Percentiles rank a stretch among this genome's conserved stretches.
These are phyloP conservation scores for Lepidurus packardi DNA, from an alignment of 1,140 invertebrate genomes.

Conservation along the genomic window DNA sequence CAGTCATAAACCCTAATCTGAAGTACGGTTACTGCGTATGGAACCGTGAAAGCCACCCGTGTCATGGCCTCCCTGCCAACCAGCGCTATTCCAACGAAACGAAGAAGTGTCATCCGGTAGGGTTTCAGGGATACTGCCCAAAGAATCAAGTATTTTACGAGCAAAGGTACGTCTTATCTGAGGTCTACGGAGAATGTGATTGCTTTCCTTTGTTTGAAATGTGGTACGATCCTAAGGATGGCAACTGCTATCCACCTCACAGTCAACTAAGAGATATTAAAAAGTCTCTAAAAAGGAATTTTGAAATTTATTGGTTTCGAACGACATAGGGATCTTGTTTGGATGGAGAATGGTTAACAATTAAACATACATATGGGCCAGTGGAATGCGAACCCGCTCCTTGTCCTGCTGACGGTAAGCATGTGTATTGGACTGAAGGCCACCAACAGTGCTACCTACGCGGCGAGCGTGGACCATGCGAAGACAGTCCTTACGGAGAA, in stretches of 20 bases:
- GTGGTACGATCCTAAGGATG: background rate
- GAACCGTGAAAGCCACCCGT: background rate
- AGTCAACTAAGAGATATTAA: background rate
- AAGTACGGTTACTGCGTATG: background rate
- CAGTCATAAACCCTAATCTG: background rate
- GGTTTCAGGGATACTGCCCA: background rate
- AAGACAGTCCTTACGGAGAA: too few relatives aligned
- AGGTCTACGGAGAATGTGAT: background rate
- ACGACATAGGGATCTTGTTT: slow-evolving; percentile 25
- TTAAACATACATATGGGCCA: background rate
- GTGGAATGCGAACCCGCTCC: background rate
- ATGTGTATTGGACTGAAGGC: slow-evolving; percentile 23
- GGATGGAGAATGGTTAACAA: slow-evolving; percentile 5
- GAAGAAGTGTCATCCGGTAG: background rate
- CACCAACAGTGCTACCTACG: background rate
- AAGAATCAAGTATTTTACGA: background rate
- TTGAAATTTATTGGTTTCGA: background rate
- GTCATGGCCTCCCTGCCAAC: background rate
- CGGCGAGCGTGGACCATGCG: background rate
- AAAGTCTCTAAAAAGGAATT: background rate
- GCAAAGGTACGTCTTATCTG: too few relatives aligned
- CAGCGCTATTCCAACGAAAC: slow-evolving; percentile 17
- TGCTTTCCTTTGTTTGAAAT: slow-evolving; percentile 22
- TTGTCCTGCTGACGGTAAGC: slow-evolving; percentile 24
- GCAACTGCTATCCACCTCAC: background rate